phyloP scores from a whole-genome alignment of 2,113 vertebrate species.

The Megaceryle torquata region DNA sequence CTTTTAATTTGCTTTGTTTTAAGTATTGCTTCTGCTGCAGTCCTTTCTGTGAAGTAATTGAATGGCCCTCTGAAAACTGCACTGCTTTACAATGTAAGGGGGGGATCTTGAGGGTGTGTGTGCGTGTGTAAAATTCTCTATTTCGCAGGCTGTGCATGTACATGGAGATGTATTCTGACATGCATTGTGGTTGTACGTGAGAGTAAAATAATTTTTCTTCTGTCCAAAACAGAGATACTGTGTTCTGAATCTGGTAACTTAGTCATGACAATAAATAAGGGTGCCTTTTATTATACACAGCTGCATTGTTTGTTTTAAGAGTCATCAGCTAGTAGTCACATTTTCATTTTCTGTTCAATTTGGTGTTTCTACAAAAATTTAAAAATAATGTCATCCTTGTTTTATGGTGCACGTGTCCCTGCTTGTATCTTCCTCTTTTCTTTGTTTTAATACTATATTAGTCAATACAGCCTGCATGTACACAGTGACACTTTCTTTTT shows the following conservation, averaged over 20 bases:
- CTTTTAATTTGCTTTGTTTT: slow-evolving; percentile 31
- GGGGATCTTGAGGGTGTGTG: neutral
- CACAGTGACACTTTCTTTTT: slow-evolving; percentile 31
- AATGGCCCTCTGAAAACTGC: slow-evolving; percentile 50
- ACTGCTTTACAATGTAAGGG: neutral
- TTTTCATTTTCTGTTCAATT: slow-evolving; percentile 57
- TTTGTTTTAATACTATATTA: slow-evolving; percentile 75
- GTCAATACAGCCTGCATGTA: slow-evolving; percentile 48
- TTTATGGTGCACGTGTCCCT: slow-evolving; percentile 45
- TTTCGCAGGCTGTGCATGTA: slow-evolving; percentile 16
- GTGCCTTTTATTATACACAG: slow-evolving; percentile 63
- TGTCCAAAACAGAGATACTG: slow-evolving; percentile 49
- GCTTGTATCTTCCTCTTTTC: slow-evolving; percentile 54
- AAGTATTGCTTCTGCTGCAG: slow-evolving; percentile 4
- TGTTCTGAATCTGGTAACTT: slow-evolving; percentile 58
- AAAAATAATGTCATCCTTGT: slow-evolving; percentile 44
- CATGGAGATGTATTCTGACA: slow-evolving; percentile 26
- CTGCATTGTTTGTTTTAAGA: slow-evolving; percentile 64
- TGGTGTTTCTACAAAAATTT: slow-evolving; percentile 28
- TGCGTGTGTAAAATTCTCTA: neutral
- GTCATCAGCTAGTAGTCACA: slow-evolving; percentile 43
- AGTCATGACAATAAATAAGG: slow-evolving; percentile 63
- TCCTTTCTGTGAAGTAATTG: slow-evolving; percentile 24
- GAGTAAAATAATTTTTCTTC: slow-evolving; percentile 59
- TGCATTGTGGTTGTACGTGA: slow-evolving; percentile 41